Evolutionary conservation across 2,888 invertebrate species (phyloP).

Genomic region (Netelia virgata): DNA sequence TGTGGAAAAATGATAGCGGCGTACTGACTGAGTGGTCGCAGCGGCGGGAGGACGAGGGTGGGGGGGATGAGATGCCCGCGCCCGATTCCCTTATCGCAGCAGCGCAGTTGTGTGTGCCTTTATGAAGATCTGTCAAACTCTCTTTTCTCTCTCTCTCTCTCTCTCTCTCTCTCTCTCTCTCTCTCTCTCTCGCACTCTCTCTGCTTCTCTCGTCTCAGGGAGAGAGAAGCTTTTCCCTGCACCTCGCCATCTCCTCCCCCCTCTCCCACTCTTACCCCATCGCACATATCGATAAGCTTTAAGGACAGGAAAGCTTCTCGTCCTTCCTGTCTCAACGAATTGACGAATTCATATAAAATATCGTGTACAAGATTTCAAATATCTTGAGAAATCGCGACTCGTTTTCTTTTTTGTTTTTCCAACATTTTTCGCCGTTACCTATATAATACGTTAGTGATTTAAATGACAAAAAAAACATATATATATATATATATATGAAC

Average conservation of each 20-base stretch:
- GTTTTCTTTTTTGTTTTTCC: neutral
- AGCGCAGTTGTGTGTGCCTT: constrained; percentile 85
- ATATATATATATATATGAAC: neutral
- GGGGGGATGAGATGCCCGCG: constrained; percentile 81
- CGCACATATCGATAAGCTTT: constrained; percentile 44
- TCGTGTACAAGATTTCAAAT: constrained; percentile 8
- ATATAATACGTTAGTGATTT: neutral
- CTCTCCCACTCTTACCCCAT: neutral
- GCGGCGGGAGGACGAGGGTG: constrained; percentile 62
- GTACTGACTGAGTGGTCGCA: constrained; percentile 81
- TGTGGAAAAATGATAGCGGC: constrained; percentile 88
- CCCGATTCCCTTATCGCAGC: constrained; percentile 84
- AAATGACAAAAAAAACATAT: neutral
- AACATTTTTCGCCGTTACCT: no score
- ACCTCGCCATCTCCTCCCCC: constrained; percentile 16
- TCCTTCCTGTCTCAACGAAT: constrained; percentile 55
- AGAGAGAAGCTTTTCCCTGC: constrained; percentile 49
- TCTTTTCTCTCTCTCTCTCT: constrained; percentile 44
- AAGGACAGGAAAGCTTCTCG: constrained; percentile 33
- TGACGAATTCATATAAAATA: constrained; percentile 42
- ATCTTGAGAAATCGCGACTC: constrained; percentile 22
- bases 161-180: constrained; percentile 30
- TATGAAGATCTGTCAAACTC: constrained; percentile 84
- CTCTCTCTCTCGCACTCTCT: constrained; percentile 31
- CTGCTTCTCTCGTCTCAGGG: constrained; percentile 23